Base-by-base conservation (phyloP, 2,797 vertebrate species). In the Pangasius mekongensis region DNA sequence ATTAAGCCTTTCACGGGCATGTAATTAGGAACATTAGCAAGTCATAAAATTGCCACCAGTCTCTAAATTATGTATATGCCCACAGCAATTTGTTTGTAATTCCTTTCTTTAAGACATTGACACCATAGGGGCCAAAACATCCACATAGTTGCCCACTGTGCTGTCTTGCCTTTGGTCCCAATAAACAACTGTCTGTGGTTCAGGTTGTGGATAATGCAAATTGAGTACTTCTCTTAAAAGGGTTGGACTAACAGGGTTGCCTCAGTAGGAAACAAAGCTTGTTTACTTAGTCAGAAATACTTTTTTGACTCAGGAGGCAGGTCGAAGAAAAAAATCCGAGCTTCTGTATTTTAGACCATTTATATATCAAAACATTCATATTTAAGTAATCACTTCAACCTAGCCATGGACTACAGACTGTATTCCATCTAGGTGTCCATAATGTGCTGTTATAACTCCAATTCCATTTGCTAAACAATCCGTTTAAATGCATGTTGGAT, bases 1-100 rank as follows among this genome's bases (percentile, higher is more conserved):
- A 98, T 99, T 99, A 99, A 98, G 97, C 97, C 97, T 99, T 99
- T 98, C 97, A 99, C 97, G 96, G 97, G 97, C 98, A 98, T 99
- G 97, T 99, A 99, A 99, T 99, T 99, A 98, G 97, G 97, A 98
- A 98, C 97, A 99, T 99, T 99, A 99, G 97, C 97, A 97, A 98
- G 97, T 99, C 98, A 98, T 99, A 98, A 99, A 99, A 98, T 98
- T 99, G 98, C 97, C 97, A 97, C 95, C 95, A 98, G 97, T 98
- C 97, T 98, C 97, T 97, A 97, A 99, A 99, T 99, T 97, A 99
- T 98, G 97, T 97, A 97, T 95, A 96, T 97, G 97, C 98, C 97
- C 97, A 97, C 95, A 97, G 98, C 98, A 98, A 97, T 98, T 98
- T 99, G 97, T 99, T 99, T 99, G 98, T 98, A 98, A 98, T 98